Conservation (phyloP, 2,113 vertebrate species). For the Psilopsiagon aymara region DNA sequence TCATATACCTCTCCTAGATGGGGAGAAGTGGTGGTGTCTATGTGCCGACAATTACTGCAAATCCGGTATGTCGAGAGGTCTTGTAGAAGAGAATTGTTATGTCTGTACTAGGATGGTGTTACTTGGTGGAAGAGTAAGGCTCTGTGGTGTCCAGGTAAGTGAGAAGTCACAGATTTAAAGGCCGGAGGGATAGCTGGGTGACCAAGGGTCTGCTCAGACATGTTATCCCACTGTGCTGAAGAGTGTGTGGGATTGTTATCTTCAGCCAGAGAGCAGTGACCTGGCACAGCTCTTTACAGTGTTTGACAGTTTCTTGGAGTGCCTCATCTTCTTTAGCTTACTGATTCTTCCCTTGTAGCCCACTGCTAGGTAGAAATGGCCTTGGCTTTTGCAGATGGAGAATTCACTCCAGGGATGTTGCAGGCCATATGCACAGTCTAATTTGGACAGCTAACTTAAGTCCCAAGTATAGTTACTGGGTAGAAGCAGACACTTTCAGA, state of each 20-base stretch:
- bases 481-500: background rate
- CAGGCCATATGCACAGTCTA: background rate
- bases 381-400: conserved; percentile 38
- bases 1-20: background rate
- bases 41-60: background rate
- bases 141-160: background rate
- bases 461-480: background rate
- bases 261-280: conserved; percentile 26
- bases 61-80: background rate
- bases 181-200: background rate
- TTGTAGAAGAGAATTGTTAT: background rate
- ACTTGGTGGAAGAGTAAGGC: background rate
- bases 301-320: background rate
- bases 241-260: background rate
- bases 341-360: conserved; percentile 20
- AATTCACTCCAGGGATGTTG: conserved; percentile 23
- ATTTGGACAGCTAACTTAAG: conserved; percentile 8
- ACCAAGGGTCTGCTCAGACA: background rate
- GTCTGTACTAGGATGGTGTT: background rate
- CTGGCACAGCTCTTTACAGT: background rate
- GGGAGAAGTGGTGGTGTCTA: rapidly evolving
- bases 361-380: conserved; percentile 30
- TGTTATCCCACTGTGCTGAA: background rate
- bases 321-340: background rate
- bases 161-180: background rate